phyloP scores from a whole-genome alignment of 2,113 vertebrate species.

The Pteruthius melanotis region DNA sequence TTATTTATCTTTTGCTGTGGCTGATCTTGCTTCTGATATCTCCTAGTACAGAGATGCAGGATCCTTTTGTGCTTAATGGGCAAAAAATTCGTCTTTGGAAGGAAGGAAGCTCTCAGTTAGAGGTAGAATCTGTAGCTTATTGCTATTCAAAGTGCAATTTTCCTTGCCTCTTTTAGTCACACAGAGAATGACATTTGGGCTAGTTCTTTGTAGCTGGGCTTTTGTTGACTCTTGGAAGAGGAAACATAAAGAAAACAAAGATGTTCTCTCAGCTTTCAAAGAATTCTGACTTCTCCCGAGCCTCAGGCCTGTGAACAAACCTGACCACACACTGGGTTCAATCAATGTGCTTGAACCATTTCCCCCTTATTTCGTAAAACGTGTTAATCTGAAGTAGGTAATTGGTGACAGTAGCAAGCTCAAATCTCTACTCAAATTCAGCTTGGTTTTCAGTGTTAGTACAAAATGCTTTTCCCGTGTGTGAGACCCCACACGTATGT shows the following conservation, averaged over 20 bases:
- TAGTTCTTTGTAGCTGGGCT: background rate
- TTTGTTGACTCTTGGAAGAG: constrained; percentile 27
- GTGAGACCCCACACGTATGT: background rate
- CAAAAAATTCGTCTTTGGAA: background rate
- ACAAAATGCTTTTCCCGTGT: background rate
- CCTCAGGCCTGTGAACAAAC: background rate
- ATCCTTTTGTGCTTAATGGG: background rate
- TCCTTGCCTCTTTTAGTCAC: background rate
- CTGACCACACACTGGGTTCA: background rate
- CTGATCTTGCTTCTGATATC: background rate
- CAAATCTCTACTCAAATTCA: background rate
- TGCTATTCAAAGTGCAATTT: constrained; percentile 10
- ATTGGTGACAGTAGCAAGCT: background rate
- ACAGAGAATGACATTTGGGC: background rate
- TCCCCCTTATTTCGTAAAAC: background rate
- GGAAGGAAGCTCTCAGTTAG: background rate
- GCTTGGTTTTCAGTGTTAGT: background rate
- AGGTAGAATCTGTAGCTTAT: background rate
- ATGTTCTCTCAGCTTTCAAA: background rate
- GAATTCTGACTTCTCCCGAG: background rate
- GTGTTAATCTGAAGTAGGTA: background rate
- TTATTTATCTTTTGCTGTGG: background rate
- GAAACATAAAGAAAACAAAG: constrained; percentile 1
- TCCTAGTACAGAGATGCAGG: background rate
- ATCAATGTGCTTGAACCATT: background rate